phyloP scores from a whole-genome alignment of 1,140 invertebrate species.

The Bradysia coprophila region DNA sequence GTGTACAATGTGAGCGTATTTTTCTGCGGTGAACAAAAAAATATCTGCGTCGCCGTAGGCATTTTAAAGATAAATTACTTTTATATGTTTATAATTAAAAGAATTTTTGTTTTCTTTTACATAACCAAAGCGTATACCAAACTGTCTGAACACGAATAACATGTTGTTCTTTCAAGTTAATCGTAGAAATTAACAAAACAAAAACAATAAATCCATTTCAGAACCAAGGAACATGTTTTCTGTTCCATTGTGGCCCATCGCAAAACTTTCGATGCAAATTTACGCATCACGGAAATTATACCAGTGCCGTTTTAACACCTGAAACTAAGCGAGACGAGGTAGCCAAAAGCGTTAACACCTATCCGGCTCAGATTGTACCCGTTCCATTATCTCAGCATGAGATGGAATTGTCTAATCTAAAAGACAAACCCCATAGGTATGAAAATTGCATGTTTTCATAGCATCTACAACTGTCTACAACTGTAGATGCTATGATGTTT shows the following conservation, averaged over 20 bases:
- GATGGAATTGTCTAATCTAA: slow-evolving; percentile 46
- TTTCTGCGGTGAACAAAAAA: no score
- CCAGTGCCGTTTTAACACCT: slow-evolving; percentile 57
- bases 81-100: no score
- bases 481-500: no score
- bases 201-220: no score
- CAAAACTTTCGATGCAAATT: slow-evolving; percentile 88
- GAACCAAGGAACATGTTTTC: slow-evolving; percentile 73
- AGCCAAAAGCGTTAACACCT: slow-evolving; percentile 8
- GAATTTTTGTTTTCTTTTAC: background rate
- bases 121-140: background rate
- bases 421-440: slow-evolving; percentile 15
- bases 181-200: no score
- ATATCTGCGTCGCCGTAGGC: no score
- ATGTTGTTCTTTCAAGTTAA: no score
- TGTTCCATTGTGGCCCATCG: slow-evolving; percentile 76
- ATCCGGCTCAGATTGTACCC: slow-evolving; percentile 30
- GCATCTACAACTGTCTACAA: no score
- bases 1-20: no score
- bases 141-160: no score
- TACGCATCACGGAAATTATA: slow-evolving; percentile 71
- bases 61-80: no score
- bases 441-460: no score
- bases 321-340: slow-evolving; percentile 5
- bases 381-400: slow-evolving; percentile 59